These are phyloP conservation scores for Sphaerodactylus townsendi DNA, from an alignment of 2,113 vertebrate species.

Conservation along the genomic window DNA sequence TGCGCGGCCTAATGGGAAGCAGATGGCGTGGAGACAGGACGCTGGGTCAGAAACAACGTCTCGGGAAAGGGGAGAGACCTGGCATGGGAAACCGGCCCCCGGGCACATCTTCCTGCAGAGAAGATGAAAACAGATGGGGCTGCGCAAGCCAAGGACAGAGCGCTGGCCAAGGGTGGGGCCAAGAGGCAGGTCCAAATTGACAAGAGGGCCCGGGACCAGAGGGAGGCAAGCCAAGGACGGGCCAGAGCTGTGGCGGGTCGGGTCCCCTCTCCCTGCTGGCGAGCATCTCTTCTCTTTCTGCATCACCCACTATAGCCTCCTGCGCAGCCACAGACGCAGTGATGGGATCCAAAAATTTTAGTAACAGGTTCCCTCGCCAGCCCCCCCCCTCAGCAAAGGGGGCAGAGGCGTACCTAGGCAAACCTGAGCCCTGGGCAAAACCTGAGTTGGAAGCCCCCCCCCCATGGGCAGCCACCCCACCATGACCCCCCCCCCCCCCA, in stretches of 20 bases:
- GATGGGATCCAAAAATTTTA: no score
- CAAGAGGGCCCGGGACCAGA: not conserved
- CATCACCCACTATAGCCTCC: not conserved
- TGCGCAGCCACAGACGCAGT: no score
- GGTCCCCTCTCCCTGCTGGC: not conserved
- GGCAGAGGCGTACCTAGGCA: no score
- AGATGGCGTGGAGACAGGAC: constrained; percentile 1
- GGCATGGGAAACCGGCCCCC: not conserved
- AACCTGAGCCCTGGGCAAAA: no score
- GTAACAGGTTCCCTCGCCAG: no score
- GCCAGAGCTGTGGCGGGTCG: not conserved
- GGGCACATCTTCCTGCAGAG: constrained; percentile 13
- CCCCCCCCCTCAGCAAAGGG: no score
- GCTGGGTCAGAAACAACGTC: not conserved
- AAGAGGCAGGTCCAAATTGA: not conserved
- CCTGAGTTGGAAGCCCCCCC: no score
- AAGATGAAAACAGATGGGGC: not conserved
- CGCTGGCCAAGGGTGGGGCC: not conserved
- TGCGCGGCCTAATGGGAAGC: constrained; percentile 6
- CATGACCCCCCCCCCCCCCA: no score
- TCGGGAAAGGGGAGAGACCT: not conserved
- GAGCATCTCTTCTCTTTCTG: not conserved
- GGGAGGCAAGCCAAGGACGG: not conserved
- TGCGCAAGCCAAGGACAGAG: no score
- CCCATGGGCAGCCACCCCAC: no score